These are phyloP conservation scores for Pachyuromys duprasi DNA, from an alignment of 2,797 vertebrate genomes.

Conservation along the genomic window DNA sequence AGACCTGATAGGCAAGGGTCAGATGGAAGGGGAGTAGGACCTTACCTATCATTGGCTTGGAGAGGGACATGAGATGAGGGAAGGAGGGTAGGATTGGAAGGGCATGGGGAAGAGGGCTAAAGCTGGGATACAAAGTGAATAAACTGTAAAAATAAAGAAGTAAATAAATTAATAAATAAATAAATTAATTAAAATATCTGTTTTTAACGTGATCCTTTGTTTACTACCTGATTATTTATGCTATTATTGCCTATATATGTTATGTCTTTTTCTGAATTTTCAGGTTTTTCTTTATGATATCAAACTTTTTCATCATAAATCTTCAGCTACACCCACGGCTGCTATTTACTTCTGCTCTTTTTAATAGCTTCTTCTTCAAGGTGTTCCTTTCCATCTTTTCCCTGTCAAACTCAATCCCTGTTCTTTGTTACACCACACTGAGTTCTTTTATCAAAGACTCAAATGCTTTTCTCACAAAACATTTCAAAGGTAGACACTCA, in stretches of 20 bases:
- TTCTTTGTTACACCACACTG: constrained; percentile 40
- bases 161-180: too few species aligned
- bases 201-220: background rate
- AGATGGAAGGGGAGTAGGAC: too few species aligned
- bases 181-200: background rate
- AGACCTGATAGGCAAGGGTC: too few species aligned
- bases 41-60: too few species aligned
- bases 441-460: constrained; percentile 58
- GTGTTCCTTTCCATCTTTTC: background rate
- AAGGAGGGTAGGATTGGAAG: too few species aligned
- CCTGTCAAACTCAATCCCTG: background rate
- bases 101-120: too few species aligned
- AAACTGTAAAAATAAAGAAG: too few species aligned
- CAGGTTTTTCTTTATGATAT: background rate
- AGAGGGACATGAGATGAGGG: too few species aligned
- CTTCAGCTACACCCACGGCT: background rate
- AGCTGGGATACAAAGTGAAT: too few species aligned
- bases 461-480: constrained; percentile 30
- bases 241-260: background rate
- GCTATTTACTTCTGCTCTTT: background rate
- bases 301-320: background rate
- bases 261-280: background rate
- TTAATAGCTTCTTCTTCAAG: background rate
- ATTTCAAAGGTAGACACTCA: constrained; percentile 8
- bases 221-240: background rate